Conservation (phyloP, 2,113 vertebrate genomes). For the human region GRCh38 chr4:70337001-70337500, state of each 20-base stretch:
- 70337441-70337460: not conserved
- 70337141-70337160: not conserved
- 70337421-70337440: not conserved
- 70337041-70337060: conserved; percentile 37
- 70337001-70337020: conserved; percentile 48
- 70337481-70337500: not conserved
- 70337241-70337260: not conserved
- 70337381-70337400: not conserved
- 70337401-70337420: not conserved
- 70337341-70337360: not conserved
- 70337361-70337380: not conserved
- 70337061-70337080: conserved; percentile 41
- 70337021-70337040: conserved; percentile 29
- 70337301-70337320: not conserved
- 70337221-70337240: not conserved
- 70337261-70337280: not conserved
- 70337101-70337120: conserved; percentile 38
- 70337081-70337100: conserved; percentile 72
- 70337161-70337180: not conserved
- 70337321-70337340: fast-evolving
- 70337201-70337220: conserved; percentile 31
- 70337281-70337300: not conserved
- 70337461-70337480: not conserved
- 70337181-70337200: not conserved
- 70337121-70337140: conserved; percentile 5